A percentile compares a stretch with the other conserved stretches of the same genome.
Conservation (phyloP, 2,797 vertebrate species). For the Chaunax sp. region DNA sequence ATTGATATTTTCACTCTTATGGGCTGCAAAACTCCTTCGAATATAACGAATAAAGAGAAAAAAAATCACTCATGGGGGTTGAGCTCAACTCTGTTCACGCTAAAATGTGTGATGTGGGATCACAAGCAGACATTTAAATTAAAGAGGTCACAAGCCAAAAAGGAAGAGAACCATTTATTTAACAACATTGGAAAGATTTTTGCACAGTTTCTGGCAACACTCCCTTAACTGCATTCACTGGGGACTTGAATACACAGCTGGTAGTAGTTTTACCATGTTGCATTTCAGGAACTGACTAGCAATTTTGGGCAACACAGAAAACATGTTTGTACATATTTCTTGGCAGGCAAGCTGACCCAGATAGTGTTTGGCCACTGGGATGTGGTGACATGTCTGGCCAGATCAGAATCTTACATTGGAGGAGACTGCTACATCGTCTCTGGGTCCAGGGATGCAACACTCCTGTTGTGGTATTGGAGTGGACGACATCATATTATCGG, state of each 20-base stretch:
- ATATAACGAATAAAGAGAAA: not conserved
- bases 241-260: not conserved
- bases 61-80: not conserved
- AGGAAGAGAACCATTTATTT: not conserved
- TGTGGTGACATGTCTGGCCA: constrained; percentile 94
- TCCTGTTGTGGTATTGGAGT: constrained; percentile 98
- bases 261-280: not conserved
- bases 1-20: not conserved
- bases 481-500: constrained; percentile 97
- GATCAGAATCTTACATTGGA: constrained; percentile 97
- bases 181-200: not conserved
- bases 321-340: constrained; percentile 10
- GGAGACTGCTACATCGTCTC: constrained; percentile 98
- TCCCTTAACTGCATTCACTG: not conserved
- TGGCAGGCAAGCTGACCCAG: constrained; percentile 93
- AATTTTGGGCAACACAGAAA: not conserved
- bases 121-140: constrained; percentile 5
- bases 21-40: not conserved
- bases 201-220: not conserved
- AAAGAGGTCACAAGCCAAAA: not conserved
- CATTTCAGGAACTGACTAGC: constrained; percentile 14
- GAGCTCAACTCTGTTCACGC: not conserved
- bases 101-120: constrained; percentile 8
- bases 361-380: constrained; percentile 99
- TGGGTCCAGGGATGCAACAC: constrained; percentile 93